phyloP scores from a whole-genome alignment of 2,113 vertebrate genomes.

The Tretioscincus oriximinensis region DNA sequence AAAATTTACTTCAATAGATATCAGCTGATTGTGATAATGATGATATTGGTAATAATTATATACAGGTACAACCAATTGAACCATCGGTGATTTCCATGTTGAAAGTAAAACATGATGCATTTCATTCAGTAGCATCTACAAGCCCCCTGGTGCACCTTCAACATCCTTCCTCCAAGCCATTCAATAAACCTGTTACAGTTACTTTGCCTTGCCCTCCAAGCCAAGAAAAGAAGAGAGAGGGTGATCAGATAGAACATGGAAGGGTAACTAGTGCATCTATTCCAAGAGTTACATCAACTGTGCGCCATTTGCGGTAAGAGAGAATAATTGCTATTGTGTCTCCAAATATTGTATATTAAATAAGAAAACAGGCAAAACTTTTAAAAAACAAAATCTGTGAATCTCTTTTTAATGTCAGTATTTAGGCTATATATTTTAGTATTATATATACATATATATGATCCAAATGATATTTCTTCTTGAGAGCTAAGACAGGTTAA shows the following conservation, averaged over 20 bases:
- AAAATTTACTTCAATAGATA: neutral
- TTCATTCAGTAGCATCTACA: slow-evolving; percentile 72
- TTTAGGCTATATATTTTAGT: neutral
- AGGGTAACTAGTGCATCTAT: slow-evolving; percentile 44
- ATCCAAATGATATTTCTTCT: neutral
- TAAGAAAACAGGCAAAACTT: neutral
- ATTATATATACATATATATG: neutral
- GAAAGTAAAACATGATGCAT: slow-evolving; percentile 75
- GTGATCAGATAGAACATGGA: slow-evolving; percentile 51
- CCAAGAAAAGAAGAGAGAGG: slow-evolving; percentile 69
- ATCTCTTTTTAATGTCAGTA: neutral
- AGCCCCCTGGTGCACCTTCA: slow-evolving; percentile 79
- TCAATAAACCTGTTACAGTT: slow-evolving; percentile 74
- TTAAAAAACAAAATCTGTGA: neutral
- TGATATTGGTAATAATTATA: slow-evolving; percentile 30
- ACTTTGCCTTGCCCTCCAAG: slow-evolving; percentile 81
- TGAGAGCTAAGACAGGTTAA: neutral
- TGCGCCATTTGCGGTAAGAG: slow-evolving; percentile 58
- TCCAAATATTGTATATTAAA: too few species aligned
- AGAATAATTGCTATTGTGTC: neutral
- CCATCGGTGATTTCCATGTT: slow-evolving; percentile 72
- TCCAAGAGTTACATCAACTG: slow-evolving; percentile 34
- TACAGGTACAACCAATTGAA: slow-evolving; percentile 84
- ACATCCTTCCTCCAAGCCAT: slow-evolving; percentile 75
- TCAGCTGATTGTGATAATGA: neutral